Evolutionary conservation across 2,113 vertebrate genomes (phyloP), one percentile per base, ranked within the genome.

Genomic region (Sardina pilchardus): DNA sequence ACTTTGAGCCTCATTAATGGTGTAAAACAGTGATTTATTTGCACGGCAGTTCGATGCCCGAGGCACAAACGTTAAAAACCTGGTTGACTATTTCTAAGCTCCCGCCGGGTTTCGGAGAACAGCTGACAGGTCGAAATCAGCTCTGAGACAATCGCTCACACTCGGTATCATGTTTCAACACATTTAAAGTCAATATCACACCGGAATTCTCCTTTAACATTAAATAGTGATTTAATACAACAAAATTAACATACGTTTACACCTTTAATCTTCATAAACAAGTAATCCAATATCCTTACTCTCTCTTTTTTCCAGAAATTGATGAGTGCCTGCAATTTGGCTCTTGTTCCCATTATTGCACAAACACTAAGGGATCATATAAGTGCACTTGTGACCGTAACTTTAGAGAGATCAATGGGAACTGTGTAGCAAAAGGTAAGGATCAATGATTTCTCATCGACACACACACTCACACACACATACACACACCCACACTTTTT

Each of bases 271-370:
- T 16, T 36, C 30, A 78, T 78, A 16, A 78, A 34, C 30, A 34
- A 36, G 34, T 71, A 71, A 30, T 2, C n/a, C 48, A 34, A 78
- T 34, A 24, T 88, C 85, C 85, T 90, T 43, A 85, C 82, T 78
- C 56, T 47, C 82, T 89, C 19, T 86, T 75, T 67, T 81, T 93
- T 83, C 0, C 82, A 99, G 98, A 99, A 91, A 92, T 97, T 87
- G 97, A 99, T 91, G 98, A 99, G 91, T 99, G 98, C 89, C 95
- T 98, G 88, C 92, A 97, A 42, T 97, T 98, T 95, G 97, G 97
- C 85, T 90, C 94, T 4, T 99, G 98, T 90, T 96, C 98, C 87
- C 98, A 99, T 6, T 96, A 95, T 85, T 99, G 98, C 93, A 94
- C 94, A 84, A 99, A 99, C 92, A 93, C 95, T 1, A 97, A 99